Conservation (phyloP, 2,888 invertebrate species). For the Lepidochitona cinerea region DNA sequence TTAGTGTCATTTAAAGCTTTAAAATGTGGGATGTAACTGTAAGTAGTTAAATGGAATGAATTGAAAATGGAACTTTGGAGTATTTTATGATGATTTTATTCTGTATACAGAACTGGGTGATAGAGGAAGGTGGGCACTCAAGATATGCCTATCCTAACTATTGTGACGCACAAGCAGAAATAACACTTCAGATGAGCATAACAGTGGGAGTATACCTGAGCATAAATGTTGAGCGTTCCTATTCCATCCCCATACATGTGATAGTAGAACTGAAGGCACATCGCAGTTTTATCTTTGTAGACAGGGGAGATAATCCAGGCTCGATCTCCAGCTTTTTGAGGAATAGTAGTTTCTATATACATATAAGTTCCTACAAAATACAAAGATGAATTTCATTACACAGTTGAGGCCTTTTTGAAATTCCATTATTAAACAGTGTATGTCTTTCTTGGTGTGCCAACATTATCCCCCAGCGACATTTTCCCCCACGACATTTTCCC, state of each 20-base stretch:
- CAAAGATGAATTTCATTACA: neutral
- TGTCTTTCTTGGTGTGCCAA: too few relatives aligned
- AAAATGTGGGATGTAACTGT: neutral
- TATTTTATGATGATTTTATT: too few relatives aligned
- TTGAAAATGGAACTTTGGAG: too few relatives aligned
- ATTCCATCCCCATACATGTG: conserved; percentile 56
- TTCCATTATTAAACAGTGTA: too few relatives aligned
- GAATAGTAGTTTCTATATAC: conserved; percentile 75
- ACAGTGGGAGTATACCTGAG: conserved; percentile 30
- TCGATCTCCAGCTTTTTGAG: conserved; percentile 72
- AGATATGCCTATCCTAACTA: too few relatives aligned
- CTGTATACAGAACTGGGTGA: too few relatives aligned
- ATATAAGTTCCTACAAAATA: conserved; percentile 70
- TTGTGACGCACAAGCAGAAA: conserved; percentile 3
- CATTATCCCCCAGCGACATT: too few relatives aligned
- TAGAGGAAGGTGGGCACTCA: too few relatives aligned
- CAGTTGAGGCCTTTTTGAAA: too few relatives aligned
- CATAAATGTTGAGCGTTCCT: conserved; percentile 54
- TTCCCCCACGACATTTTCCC: too few relatives aligned
- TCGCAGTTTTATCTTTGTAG: conserved; percentile 35
- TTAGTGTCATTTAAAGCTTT: neutral
- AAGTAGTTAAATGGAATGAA: neutral
- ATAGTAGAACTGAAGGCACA: conserved; percentile 57
- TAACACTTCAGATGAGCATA: neutral
- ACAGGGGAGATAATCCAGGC: conserved; percentile 42